Conservation (phyloP, 2,888 invertebrate species). For the Pilophorus perplexus region DNA sequence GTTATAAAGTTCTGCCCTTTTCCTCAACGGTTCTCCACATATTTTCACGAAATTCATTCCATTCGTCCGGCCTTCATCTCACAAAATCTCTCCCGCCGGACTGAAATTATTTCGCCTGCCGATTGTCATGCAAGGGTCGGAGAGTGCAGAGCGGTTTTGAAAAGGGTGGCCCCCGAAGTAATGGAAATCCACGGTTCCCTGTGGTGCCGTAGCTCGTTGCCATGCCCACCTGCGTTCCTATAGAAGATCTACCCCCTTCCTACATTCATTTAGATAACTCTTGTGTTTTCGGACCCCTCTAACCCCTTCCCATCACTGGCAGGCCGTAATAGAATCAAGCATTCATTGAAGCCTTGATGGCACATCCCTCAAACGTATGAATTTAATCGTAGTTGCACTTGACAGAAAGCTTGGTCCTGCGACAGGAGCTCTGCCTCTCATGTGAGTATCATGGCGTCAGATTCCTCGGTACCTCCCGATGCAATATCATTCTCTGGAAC, state of each 20-base stretch:
- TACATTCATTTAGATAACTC: constrained; percentile 10
- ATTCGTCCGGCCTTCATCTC: background rate
- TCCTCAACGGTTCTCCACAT: too few relatives aligned
- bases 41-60: too few relatives aligned
- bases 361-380: background rate
- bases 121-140: constrained; percentile 3
- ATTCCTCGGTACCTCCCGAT: too few relatives aligned
- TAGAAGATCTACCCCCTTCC: constrained; percentile 3
- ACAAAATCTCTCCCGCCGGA: background rate
- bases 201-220: constrained; percentile 9
- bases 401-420: too few relatives aligned
- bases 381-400: too few relatives aligned
- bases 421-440: too few relatives aligned
- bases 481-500: too few relatives aligned
- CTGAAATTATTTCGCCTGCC: constrained; percentile 7
- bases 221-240: constrained; percentile 14
- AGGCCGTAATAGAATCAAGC: constrained; percentile 5
- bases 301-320: background rate
- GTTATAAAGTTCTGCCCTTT: too few relatives aligned
- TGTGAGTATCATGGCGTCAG: too few relatives aligned
- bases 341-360: background rate
- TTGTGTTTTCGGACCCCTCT: constrained; percentile 14
- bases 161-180: constrained; percentile 9
- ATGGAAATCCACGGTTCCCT: constrained; percentile 13
- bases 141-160: constrained; percentile 15